Evolutionary conservation across 2,888 invertebrate species (phyloP).

Genomic region (Drosophila helvetica): DNA sequence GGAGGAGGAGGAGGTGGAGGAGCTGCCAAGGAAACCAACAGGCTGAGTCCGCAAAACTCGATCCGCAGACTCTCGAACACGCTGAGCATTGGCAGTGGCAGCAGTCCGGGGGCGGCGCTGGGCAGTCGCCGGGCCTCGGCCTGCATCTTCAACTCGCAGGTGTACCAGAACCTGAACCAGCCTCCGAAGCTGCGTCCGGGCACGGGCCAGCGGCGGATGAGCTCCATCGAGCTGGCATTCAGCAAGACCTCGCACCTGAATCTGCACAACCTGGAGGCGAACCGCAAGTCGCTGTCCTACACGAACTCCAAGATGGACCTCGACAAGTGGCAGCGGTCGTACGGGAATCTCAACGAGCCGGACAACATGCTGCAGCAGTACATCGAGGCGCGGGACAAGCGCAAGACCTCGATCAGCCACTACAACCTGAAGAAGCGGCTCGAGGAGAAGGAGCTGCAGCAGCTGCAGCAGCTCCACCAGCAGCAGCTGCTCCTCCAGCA

Average conservation of each 20-base stretch:
- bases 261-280: conserved; percentile 83
- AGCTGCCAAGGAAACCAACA: conserved; percentile 86
- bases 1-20: conserved; percentile 29
- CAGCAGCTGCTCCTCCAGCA: conserved; percentile 53
- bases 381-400: conserved; percentile 81
- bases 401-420: conserved; percentile 80
- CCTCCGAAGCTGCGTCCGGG: conserved; percentile 80
- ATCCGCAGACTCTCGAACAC: conserved; percentile 83
- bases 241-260: conserved; percentile 83
- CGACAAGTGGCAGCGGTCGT: conserved; percentile 83
- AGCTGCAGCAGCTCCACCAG: conserved; percentile 67
- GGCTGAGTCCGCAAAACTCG: conserved; percentile 90
- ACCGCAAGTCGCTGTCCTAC: conserved; percentile 82
- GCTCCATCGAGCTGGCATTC: conserved; percentile 83
- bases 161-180: conserved; percentile 83
- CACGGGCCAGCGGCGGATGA: conserved; percentile 81
- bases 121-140: conserved; percentile 81
- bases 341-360: conserved; percentile 81
- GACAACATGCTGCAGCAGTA: conserved; percentile 82
- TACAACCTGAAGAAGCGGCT: conserved; percentile 73
- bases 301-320: conserved; percentile 83
- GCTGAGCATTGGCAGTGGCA: conserved; percentile 74
- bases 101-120: conserved; percentile 2
- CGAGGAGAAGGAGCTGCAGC: conserved; percentile 62
- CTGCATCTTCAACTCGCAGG: conserved; percentile 83